Percentiles rank a stretch among this genome's conserved stretches.
Evolutionary conservation across 1,140 invertebrate species (phyloP).

Genomic region (Popillia japonica): DNA sequence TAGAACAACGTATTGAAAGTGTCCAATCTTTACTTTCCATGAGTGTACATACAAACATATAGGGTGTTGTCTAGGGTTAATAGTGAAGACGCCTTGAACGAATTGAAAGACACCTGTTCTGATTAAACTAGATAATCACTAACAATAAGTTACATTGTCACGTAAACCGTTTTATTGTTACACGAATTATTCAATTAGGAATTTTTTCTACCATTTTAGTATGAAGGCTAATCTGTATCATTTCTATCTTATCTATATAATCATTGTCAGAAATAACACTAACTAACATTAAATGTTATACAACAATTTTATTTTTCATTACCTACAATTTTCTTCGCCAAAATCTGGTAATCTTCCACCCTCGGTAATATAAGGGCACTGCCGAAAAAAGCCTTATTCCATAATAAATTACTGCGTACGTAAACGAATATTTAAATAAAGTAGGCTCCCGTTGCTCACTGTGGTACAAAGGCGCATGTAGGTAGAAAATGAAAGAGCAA

Average conservation of each 20-base stretch:
- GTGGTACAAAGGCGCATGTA: background rate
- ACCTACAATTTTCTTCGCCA: background rate
- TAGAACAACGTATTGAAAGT: no score
- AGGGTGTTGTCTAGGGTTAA: no score
- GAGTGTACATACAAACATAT: no score
- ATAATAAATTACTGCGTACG: background rate
- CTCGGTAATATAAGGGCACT: background rate
- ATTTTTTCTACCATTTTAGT: no score
- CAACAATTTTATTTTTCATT: background rate
- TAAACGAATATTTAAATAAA: conserved; percentile 26
- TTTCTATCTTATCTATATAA: no score
- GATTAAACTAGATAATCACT: background rate
- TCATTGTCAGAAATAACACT: no score
- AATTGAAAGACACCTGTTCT: background rate
- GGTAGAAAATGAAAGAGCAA: background rate
- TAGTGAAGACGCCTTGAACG: background rate
- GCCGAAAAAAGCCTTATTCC: background rate
- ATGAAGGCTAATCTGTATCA: no score
- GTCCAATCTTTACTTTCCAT: no score
- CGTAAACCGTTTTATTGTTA: no score
- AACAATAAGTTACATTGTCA: background rate
- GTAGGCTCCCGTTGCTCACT: background rate
- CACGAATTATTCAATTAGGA: background rate
- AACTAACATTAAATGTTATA: no score
- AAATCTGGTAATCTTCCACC: background rate